Conservation (phyloP, 2,113 vertebrate species). For the Bos javanicus region DNA sequence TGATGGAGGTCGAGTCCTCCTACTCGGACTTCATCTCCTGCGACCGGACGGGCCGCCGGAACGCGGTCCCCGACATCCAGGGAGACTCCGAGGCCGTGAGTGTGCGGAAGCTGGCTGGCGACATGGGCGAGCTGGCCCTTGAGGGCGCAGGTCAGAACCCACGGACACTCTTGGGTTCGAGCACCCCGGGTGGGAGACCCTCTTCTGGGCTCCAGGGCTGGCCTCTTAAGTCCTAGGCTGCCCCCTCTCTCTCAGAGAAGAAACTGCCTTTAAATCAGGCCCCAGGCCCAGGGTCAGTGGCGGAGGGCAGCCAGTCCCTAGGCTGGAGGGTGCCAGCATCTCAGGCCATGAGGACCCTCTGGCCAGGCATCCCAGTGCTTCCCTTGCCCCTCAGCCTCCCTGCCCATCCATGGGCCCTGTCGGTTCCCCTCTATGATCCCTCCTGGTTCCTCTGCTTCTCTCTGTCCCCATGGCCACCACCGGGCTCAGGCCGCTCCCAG, state of each 20-base stretch:
- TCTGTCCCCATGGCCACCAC: background rate
- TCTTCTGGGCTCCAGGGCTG: background rate
- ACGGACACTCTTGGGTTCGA: background rate
- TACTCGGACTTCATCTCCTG: constrained; percentile 97
- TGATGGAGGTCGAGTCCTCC: constrained; percentile 96
- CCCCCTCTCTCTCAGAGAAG: background rate
- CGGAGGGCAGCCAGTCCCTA: background rate
- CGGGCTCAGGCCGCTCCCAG: background rate
- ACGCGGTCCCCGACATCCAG: constrained; percentile 93
- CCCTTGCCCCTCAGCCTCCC: background rate
- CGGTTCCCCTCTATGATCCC: background rate
- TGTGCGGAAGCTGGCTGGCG: constrained; percentile 89
- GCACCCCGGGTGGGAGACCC: background rate
- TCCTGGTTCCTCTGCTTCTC: background rate
- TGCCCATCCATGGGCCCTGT: background rate
- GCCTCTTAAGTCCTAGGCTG: background rate
- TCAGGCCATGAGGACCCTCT: background rate
- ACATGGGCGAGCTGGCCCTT: constrained; percentile 82
- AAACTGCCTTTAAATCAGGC: background rate
- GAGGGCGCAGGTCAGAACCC: constrained; percentile 78
- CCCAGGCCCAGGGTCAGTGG: background rate
- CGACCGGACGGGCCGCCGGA: constrained; percentile 94
- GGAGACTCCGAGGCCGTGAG: constrained; percentile 82
- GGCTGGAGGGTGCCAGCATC: background rate
- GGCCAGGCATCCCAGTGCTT: background rate